phyloP scores from a whole-genome alignment of 2,797 vertebrate genomes.

The Sebastes hubbsi region DNA sequence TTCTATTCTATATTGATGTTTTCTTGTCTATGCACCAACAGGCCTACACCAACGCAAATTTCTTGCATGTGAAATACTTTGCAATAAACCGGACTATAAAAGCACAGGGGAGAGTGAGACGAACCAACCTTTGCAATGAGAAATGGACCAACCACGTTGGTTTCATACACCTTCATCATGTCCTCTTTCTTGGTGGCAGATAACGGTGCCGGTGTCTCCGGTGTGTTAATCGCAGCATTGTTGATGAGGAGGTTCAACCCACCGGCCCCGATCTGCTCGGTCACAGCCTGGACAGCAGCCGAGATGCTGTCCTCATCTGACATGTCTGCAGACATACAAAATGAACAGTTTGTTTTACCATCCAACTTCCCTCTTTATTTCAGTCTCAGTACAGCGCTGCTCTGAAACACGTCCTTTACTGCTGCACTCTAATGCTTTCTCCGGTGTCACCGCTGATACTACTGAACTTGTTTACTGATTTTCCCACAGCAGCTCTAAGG shows the following conservation, averaged over 20 bases:
- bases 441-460: no score
- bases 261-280: slow-evolving; percentile 17
- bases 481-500: no score
- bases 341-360: no score
- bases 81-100: not conserved
- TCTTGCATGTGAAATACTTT: no score
- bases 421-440: no score
- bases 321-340: slow-evolving; percentile 43
- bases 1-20: no score
- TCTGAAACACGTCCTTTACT: no score
- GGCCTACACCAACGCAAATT: no score
- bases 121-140: slow-evolving; percentile 68
- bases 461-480: no score
- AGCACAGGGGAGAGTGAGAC: not conserved
- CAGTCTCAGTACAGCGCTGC: no score
- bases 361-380: no score
- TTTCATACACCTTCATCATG: slow-evolving; percentile 70
- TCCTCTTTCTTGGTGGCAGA: slow-evolving; percentile 40
- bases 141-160: slow-evolving; percentile 78
- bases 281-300: slow-evolving; percentile 57
- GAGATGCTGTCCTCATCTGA: slow-evolving; percentile 54
- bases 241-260: slow-evolving; percentile 79
- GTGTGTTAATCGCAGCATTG: slow-evolving; percentile 71
- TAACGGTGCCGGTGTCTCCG: not conserved
- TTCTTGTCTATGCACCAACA: no score